Percentiles rank a stretch among this genome's conserved stretches.
These are phyloP conservation scores for Hoplias malabaricus DNA, from an alignment of 2,113 vertebrate genomes.

Conservation along the genomic window DNA sequence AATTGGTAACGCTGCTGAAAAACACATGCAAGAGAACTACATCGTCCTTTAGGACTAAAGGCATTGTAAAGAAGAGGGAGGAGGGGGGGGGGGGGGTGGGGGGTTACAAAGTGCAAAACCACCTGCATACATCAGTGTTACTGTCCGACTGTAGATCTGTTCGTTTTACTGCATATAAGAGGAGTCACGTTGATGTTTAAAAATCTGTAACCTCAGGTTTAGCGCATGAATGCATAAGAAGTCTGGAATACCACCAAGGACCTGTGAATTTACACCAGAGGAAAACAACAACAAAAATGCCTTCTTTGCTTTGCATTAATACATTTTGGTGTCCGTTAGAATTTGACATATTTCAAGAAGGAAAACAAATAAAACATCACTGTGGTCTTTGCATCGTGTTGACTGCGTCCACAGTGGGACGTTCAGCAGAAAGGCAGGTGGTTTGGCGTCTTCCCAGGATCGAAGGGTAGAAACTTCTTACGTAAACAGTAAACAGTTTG, in stretches of 20 bases:
- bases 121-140: constrained; percentile 52
- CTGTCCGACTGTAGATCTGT: constrained; percentile 30
- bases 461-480: neutral
- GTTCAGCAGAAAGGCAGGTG: neutral
- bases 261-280: constrained; percentile 25
- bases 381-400: constrained; percentile 22
- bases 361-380: neutral
- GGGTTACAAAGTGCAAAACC: constrained; percentile 56
- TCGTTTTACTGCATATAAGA: constrained; percentile 55
- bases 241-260: constrained; percentile 43
- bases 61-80: constrained; percentile 31
- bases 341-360: constrained; percentile 4
- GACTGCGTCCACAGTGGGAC: neutral
- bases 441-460: neutral
- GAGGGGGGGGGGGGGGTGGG: constrained; percentile 36
- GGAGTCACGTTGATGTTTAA: constrained; percentile 34
- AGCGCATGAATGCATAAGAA: constrained; percentile 49
- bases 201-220: constrained; percentile 41
- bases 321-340: constrained; percentile 24
- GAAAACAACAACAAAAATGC: constrained; percentile 13
- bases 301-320: constrained; percentile 39
- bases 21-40: constrained; percentile 48
- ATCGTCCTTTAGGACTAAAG: constrained; percentile 31
- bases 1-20: constrained; percentile 37
- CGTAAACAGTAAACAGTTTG: neutral